These are phyloP conservation scores for Sorex araneus DNA, from an alignment of 2,113 vertebrate genomes.

Conservation along the genomic window DNA sequence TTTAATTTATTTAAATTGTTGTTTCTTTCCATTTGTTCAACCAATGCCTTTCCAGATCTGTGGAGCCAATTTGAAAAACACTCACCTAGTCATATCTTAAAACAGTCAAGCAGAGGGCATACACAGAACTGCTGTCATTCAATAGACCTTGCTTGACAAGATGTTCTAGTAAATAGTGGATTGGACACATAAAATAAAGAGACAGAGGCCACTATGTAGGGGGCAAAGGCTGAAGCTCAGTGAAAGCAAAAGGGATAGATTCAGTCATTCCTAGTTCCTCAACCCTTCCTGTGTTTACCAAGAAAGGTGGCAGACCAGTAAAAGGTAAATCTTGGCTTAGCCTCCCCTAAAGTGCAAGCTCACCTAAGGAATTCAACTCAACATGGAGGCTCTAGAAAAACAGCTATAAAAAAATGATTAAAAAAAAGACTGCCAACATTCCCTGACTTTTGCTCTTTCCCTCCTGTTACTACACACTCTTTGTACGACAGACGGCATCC, in stretches of 20 bases:
- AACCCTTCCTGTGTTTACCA: slow-evolving; percentile 75
- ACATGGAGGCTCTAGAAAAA: not conserved
- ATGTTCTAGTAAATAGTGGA: not conserved
- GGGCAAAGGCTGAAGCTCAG: slow-evolving; percentile 37
- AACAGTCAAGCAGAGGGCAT: not conserved
- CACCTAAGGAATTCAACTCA: slow-evolving; percentile 55
- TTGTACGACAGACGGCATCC: too few species aligned
- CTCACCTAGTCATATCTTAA: not conserved
- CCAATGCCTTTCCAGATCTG: not conserved
- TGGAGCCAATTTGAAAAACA: not conserved
- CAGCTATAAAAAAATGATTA: not conserved
- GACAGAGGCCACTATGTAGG: not conserved
- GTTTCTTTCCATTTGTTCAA: not conserved
- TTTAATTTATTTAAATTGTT: not conserved
- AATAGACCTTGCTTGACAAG: not conserved
- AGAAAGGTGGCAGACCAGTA: slow-evolving; percentile 68
- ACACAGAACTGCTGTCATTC: not conserved
- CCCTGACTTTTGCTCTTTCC: not conserved
- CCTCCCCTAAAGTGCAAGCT: slow-evolving; percentile 48
- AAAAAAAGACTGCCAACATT: not conserved
- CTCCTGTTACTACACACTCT: too few species aligned
- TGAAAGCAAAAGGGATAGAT: slow-evolving; percentile 55
- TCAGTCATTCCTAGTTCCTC: slow-evolving; percentile 73
- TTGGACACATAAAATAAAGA: not conserved
- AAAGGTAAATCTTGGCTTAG: slow-evolving; percentile 77